Evolutionary conservation across 2,113 vertebrate genomes (phyloP).

Genomic region (Perognathus longimembris): DNA sequence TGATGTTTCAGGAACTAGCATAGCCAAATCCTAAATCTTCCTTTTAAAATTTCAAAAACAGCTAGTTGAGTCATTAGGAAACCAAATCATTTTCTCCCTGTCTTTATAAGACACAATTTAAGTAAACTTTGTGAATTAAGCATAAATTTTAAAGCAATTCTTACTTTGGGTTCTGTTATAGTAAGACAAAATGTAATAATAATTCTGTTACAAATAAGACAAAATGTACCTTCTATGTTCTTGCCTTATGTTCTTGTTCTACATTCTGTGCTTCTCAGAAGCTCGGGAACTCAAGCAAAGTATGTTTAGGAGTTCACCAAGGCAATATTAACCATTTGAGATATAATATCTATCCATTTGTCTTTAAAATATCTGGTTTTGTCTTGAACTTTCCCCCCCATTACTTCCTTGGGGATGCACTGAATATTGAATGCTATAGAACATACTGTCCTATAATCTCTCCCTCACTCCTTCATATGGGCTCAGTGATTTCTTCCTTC

Average conservation of each 20-base stretch:
- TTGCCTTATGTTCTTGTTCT: constrained; percentile 9
- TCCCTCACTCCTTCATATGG: neutral
- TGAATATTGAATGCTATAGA: too few relatives aligned
- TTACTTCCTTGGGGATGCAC: neutral
- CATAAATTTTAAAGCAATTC: constrained; percentile 26
- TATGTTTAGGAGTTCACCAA: too few relatives aligned
- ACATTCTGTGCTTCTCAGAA: too few relatives aligned
- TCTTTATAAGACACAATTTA: neutral
- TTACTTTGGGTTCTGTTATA: neutral
- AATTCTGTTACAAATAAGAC: neutral
- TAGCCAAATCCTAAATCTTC: constrained; percentile 8
- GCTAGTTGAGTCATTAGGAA: neutral
- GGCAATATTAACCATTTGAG: too few relatives aligned
- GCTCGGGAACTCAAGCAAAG: too few relatives aligned
- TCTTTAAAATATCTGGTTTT: neutral
- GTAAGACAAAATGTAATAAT: neutral
- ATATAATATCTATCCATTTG: neutral
- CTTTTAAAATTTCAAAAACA: constrained; percentile 7
- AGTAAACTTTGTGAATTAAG: constrained; percentile 43
- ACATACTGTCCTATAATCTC: neutral
- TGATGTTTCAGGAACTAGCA: constrained; percentile 55
- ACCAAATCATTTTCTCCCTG: neutral
- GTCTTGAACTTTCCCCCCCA: neutral
- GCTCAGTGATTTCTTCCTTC: neutral
- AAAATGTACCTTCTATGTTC: neutral